Evolutionary conservation across 2,888 invertebrate genomes (phyloP), one percentile per base, ranked within the genome.

Genomic region (Agrenia bidenticulata): DNA sequence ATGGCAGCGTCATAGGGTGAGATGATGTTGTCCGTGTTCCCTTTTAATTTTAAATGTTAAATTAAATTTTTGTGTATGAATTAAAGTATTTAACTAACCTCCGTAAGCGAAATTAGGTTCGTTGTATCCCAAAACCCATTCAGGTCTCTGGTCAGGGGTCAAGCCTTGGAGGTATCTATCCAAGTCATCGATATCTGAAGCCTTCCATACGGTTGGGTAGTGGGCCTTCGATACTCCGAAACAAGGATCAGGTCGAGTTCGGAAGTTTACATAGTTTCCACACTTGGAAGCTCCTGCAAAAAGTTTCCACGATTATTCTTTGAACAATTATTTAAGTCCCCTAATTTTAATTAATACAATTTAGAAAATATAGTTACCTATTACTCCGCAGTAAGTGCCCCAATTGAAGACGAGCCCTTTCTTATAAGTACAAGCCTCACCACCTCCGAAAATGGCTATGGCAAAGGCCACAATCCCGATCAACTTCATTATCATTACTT

Each of bases 41-140:
- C n/a, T n/a, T n/a, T n/a, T n/a, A n/a, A n/a, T n/a, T 39, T 39
- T 55, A 27, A 15, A 51, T 4, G 17, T 24, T 2, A 26, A 50
- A 26, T 17, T 15, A 17, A 50, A 21, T 49, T 49, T 2, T n/a
- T 49, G 11, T 21, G 11, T 15, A 13, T 15, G 26, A 21, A 24
- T 19, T 5, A 11, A 17, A 17, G 45, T 17, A 45, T 9, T 51
- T 27, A 0, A 24, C n/a, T 37, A 27, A n/a, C n/a, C 57, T 57
- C 57, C 57, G 24, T 57, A 57, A 21, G 57, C 57, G 41, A 57
- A 57, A n/a, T 57, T 57, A 11, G 57, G 57, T 41, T 57, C 57
- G n/a, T 57, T 57, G 24, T 57, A 57, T 13, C 57, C 57, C n/a
- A 57, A 41, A 15, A 57, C 57, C 57, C 57, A 57, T 32, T 57